Conservation (phyloP, 2,888 invertebrate species). For the Oxystoma pomonae region DNA sequence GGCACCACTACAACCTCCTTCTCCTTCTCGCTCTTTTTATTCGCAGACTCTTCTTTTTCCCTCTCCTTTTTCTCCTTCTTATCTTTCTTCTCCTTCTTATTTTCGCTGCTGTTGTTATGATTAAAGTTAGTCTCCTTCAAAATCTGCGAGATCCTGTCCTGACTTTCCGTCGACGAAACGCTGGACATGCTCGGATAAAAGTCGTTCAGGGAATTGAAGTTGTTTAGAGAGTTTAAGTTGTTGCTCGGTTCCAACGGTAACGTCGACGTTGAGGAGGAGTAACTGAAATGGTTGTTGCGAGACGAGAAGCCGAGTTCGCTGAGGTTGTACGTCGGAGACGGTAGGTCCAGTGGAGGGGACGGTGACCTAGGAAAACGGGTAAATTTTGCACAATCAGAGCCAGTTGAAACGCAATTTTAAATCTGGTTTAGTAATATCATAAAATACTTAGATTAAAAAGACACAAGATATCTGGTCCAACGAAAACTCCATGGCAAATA, state of each 20-base stretch:
- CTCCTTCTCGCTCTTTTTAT: background rate
- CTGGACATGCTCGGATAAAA: conserved; percentile 23
- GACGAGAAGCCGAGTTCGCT: background rate
- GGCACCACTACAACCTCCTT: background rate
- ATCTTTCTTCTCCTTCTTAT: conserved; percentile 27
- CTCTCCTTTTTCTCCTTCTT: conserved; percentile 10
- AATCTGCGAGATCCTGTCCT: conserved; percentile 42
- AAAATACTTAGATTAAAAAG: too few species aligned
- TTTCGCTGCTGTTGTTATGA: conserved; percentile 19
- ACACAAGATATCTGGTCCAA: too few species aligned
- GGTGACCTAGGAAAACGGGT: conserved; percentile 35
- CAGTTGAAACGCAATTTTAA: too few species aligned
- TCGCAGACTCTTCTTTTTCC: background rate
- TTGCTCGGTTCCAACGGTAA: too few species aligned
- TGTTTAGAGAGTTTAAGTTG: background rate
- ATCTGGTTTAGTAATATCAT: too few species aligned
- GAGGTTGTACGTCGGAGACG: conserved; percentile 26
- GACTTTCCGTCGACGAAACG: conserved; percentile 30
- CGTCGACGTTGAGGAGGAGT: background rate
- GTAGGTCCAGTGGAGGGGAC: conserved; percentile 40
- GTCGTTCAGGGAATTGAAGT: conserved; percentile 30
- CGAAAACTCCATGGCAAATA: too few species aligned
- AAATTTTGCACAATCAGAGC: too few species aligned
- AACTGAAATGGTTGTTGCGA: background rate
- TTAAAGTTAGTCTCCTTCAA: conserved; percentile 41